Base-by-base conservation (phyloP, 2,113 vertebrate genomes). In the Cyprinodon variegatus region DNA sequence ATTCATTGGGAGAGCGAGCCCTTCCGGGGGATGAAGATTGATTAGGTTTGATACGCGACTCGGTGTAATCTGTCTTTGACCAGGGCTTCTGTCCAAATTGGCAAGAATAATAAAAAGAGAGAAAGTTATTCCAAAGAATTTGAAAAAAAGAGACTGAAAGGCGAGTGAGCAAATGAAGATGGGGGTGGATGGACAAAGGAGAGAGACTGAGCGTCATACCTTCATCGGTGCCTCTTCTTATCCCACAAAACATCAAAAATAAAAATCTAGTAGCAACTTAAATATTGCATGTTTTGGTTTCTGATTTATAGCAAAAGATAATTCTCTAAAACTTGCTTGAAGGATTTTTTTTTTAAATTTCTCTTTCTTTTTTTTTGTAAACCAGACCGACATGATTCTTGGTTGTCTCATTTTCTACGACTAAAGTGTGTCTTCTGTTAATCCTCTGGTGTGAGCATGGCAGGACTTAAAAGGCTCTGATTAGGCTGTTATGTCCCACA, bases 61-160 rank as follows among this genome's bases (percentile, higher is more conserved):
- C 87, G 74, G 82, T 93, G 91, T 93, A 93, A 93, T 93, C 91
- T 93, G 89, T 94, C 93, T 94, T 91, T 88, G 91, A 90, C 91
- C 89, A 71, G 83, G 92, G 90, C 88, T 82, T 77, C 89, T 76
- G 82, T 93, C 93, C 91, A 93, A 92, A 91, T 91, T 94, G 93
- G 93, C 90, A 91, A 78, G 84, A 86, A 80, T 77, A 83, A 88
- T 88, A 86, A 87, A 89, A 89, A 86, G 82, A 89, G 86, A 82
- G 77, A 53, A 89, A 87, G 83, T 90, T 89, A 70, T 89, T 85
- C 87, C 85, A 85, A 78, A 87, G 86, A 82, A 65, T 29, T 29
- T 1, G 29, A n/a, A 64, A 64, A 40, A 40, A 45, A 66, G 17
- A 68, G 67, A 76, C 75, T 57, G 48, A 74, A 72, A 72, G 63